Evolutionary conservation across 1,140 invertebrate genomes (phyloP), one percentile per base, ranked within the genome.

Genomic region (Nephila pilipes): DNA sequence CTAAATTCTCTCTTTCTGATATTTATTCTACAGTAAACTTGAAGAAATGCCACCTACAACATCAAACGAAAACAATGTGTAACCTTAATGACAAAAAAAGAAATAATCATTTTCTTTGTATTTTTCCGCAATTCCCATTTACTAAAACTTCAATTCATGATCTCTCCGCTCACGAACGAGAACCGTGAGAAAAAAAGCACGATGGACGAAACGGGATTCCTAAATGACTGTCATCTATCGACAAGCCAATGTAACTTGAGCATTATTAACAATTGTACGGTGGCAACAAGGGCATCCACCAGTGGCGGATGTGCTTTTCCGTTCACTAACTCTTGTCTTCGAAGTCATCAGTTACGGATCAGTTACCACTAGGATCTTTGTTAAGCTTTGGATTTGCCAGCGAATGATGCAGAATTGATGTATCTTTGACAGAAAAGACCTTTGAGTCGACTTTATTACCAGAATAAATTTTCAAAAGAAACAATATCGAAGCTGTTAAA

Each of bases 281-380:
- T 75, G 65, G 65, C 65, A 75, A 75, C 65, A 75, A 75, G 65
- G 65, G 65, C 65, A 75, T 75, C 65, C 29, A 75, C 65, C 65
- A 75, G 25, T 83, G 54, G 54, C 80, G 80, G 80, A 83, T 83
- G 80, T 83, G 54, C 54, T 54, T 25, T 83, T 83, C 80, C 80
- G 22, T 83, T 83, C 80, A 83, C 36, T 83, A 46, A 55, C 46
- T 22, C 38, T 83, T 83, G 38, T 83, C 80, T 83, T 83, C 25
- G 80, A 57, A 55, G 80, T 25, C n/a, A 83, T 83, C 29, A 55
- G 80, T 83, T 57, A n/a, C 80, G 80, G 80, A 83, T 83, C 80
- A 83, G 14, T 55, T 55, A 25, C 38, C 18, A 55, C 8, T 10
- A 83, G 80, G 54, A 83, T 83, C 65, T 32, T 75, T 29, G 29